These are phyloP conservation scores for Pseudochromis fuscus DNA, from an alignment of 2,797 vertebrate species.

Conservation along the genomic window DNA sequence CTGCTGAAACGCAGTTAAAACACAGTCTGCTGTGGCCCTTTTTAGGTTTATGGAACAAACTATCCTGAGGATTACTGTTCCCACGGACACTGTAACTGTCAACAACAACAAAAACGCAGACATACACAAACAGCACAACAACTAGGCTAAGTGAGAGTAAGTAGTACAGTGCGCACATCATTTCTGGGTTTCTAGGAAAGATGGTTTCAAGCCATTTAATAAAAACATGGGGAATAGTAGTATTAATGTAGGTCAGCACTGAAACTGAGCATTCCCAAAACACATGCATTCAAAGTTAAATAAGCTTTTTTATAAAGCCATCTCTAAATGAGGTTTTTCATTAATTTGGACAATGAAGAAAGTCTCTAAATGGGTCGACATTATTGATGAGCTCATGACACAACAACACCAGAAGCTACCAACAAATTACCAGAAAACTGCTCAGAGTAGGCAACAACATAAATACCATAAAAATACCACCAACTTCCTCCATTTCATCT, in stretches of 20 bases:
- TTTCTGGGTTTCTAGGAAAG: not conserved
- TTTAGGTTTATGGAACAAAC: conserved; percentile 77
- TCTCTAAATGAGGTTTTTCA: not conserved
- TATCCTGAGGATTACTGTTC: conserved; percentile 67
- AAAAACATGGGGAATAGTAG: not conserved
- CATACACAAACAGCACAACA: not conserved
- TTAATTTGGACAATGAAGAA: not conserved
- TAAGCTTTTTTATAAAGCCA: too few species aligned
- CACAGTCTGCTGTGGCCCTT: conserved; percentile 58
- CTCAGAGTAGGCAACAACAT: not conserved
- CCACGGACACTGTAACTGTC: conserved; percentile 23
- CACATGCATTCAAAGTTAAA: not conserved
- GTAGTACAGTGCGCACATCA: too few species aligned
- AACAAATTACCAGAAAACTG: not conserved
- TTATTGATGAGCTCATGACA: not conserved
- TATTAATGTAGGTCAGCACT: conserved; percentile 16
- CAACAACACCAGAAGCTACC: not conserved
- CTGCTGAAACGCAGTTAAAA: conserved; percentile 62
- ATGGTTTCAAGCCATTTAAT: not conserved
- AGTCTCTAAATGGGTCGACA: not conserved
- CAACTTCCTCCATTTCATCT: not conserved
- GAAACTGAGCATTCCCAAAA: not conserved
- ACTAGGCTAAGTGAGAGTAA: not conserved
- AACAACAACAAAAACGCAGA: conserved; percentile 27
- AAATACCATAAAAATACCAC: not conserved